Percentiles rank a stretch among this genome's conserved stretches.
phyloP scores from a whole-genome alignment of 2,888 invertebrate genomes.

The Nemapogon koenigi region DNA sequence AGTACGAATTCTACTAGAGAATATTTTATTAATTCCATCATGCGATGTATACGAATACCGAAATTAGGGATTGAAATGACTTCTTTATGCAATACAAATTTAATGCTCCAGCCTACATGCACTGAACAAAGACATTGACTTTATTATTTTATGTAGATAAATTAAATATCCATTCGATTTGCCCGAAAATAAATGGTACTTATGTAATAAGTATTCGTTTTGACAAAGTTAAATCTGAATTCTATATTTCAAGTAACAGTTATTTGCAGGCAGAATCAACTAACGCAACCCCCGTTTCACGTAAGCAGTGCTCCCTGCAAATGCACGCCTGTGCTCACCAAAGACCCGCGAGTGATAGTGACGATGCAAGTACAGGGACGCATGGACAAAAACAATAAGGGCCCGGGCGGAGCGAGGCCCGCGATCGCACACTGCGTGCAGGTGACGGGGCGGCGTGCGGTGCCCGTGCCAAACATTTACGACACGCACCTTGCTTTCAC shows the following conservation, averaged over 20 bases:
- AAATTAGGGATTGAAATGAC: no score
- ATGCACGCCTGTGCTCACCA: slow-evolving; percentile 49
- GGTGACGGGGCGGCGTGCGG: slow-evolving; percentile 69
- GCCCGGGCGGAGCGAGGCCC: slow-evolving; percentile 20
- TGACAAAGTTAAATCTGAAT: no score
- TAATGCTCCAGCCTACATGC: slow-evolving; percentile 44
- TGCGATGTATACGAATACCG: no score
- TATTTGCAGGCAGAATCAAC: slow-evolving; percentile 30
- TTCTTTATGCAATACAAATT: slow-evolving; percentile 3
- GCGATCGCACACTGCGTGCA: slow-evolving; percentile 47
- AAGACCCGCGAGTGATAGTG: slow-evolving; percentile 38
- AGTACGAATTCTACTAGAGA: no score
- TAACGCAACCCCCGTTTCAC: slow-evolving; percentile 39
- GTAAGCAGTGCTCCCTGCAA: slow-evolving; percentile 54
- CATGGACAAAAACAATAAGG: slow-evolving; percentile 33
- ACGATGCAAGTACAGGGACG: slow-evolving; percentile 37
- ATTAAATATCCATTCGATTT: no score
- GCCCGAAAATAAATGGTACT: no score
- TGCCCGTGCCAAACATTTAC: slow-evolving; percentile 62
- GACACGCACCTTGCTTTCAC: slow-evolving; percentile 97
- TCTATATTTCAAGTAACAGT: no score
- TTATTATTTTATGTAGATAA: neutral
- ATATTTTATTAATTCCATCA: no score
- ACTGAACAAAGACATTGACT: slow-evolving; percentile 29
- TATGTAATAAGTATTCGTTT: neutral